These are phyloP conservation scores for Hafferia zeledoni DNA, from an alignment of 2,797 vertebrate species.

Conservation along the genomic window DNA sequence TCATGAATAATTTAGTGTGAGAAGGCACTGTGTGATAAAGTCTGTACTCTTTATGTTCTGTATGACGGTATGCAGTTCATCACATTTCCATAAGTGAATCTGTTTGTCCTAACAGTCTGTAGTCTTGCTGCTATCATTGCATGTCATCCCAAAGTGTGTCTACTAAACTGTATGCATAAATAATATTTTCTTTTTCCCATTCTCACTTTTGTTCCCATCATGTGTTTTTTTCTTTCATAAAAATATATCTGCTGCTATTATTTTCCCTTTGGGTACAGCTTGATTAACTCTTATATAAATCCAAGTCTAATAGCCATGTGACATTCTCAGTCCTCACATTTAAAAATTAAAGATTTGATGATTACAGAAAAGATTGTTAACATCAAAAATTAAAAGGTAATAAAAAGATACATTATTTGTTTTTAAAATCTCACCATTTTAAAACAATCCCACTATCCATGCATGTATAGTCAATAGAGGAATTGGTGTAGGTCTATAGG, in stretches of 20 bases:
- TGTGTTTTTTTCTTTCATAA: background rate
- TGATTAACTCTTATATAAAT: background rate
- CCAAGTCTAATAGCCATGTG: background rate
- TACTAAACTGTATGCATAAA: background rate
- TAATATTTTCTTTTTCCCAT: background rate
- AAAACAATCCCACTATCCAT: background rate
- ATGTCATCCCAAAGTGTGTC: background rate
- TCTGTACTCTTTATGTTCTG: background rate
- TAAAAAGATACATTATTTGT: background rate
- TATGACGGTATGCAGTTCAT: background rate
- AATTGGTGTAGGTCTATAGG: rapidly evolving
- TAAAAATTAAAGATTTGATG: background rate
- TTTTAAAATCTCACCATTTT: background rate
- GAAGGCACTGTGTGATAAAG: background rate
- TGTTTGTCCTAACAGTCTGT: background rate
- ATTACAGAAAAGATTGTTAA: background rate
- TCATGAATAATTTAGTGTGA: background rate
- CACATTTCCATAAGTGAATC: background rate
- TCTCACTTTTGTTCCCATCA: background rate
- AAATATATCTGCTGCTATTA: background rate
- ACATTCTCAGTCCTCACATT: background rate
- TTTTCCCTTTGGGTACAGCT: background rate
- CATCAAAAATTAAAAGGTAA: background rate
- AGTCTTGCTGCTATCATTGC: background rate
- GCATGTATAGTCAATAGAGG: rapidly evolving